Evolutionary conservation across 2,113 vertebrate species (phyloP), one percentile per base, ranked within the genome.

Genomic region (Catharus fuscescens): DNA sequence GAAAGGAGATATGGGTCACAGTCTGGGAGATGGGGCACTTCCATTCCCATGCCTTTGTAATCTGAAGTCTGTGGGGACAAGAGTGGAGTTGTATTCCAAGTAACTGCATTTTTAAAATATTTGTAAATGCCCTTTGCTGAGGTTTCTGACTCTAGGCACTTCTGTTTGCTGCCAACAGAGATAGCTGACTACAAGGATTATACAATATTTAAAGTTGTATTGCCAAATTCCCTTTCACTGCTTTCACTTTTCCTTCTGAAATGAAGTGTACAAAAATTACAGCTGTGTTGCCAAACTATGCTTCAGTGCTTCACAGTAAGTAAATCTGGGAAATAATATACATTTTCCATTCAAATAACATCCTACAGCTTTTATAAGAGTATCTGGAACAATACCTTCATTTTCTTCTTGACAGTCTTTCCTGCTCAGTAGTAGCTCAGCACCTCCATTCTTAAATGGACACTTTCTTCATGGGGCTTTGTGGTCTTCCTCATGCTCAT

Each of bases 121-220:
- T 88, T 95, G 95, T 90, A 96, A 94, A 94, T 95, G 94, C 90
- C 90, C 93, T 96, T 92, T 88, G 79, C 92, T 77, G 88, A 80
- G 66, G 42, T 92, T 94, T 91, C 87, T 96, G 74, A 95, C 85
- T 86, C 76, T n/a, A 88, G 54, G 47, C 34, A 57, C 42, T 88
- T 90, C 76, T 90, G 42, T 80, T 90, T 86, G 50, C 56, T 88
- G 64, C 47, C 82, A 94, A 54, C n/a, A 73, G 54, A 83, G 86
- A 88, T 70, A 90, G 79, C 36, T 1, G 23, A 77, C 82, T 86
- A 59, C 18, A 66, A 82, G 67, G 88, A 83, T 92, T 93, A 90
- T 92, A 67, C 71, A 95, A 83, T 92, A 94, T 95, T 95, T 88
- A 95, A 94, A 93, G 34, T 38, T 59, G 5, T 47, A 92, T 80